Evolutionary conservation across 2,797 vertebrate species (phyloP), one percentile per base, ranked within the genome.

Genomic region (Scolopax bukidnonensis): DNA sequence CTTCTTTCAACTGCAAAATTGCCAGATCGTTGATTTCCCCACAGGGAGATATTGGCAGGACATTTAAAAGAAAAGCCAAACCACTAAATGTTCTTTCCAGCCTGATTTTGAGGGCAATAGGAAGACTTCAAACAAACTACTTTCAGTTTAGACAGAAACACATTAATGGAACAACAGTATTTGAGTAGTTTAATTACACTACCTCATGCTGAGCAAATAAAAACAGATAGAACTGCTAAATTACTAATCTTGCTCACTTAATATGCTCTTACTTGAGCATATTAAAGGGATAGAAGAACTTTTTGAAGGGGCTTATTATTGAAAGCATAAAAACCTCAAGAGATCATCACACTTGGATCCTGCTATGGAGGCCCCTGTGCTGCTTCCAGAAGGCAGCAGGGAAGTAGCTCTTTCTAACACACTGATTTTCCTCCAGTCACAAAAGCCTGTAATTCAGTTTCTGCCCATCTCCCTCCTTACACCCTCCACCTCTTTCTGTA

Each of bases 21-120:
- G 56, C 79, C 2, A 0, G 60, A 70, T 83, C 18, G 3, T 10
- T 1, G 1, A 32, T 33, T 74, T 56, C n/a, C 28, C 48, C 11
- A 3, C 1, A 7, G 43, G 24, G 15, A 12, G 17, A 32, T 25
- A 30, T 11, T 84, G 43, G 41, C 45, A 75, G 28, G n/a, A 71
- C 45, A 54, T n/a, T 73, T 69, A 69, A 69, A 65, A 69, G 45
- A 65, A 47, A 84, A 83, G 51, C 47, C 64, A 87, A 75, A 60
- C 21, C 53, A 32, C 40, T 81, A 33, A 57, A 40, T 36, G 24
- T 74, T 87, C 33, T 65, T 91, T 76, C 63, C 53, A 76, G 64
- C 33, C 56, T 79, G 67, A 61, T 10, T 80, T 67, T 76, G 33
- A 64, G 40, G 16, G 36, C 74, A 87, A 25, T 2, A 51, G 43